phyloP scores from a whole-genome alignment of 2,113 vertebrate genomes.

The Xenopus borealis region DNA sequence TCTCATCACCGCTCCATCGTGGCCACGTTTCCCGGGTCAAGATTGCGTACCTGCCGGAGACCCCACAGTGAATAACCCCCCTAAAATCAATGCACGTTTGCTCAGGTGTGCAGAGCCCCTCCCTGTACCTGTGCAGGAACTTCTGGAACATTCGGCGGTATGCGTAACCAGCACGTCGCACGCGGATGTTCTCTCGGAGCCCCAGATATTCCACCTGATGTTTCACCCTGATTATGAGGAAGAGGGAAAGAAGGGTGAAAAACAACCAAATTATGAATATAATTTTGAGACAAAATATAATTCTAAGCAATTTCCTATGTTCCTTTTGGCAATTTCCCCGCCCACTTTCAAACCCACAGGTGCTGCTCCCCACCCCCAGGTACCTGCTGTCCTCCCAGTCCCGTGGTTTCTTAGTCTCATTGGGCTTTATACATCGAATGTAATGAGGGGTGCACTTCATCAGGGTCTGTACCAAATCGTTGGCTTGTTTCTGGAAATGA shows the following conservation, averaged over 20 bases:
- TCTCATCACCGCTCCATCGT: slow-evolving; percentile 68
- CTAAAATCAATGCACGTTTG: background rate
- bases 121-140: slow-evolving; percentile 70
- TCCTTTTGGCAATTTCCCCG: too few species aligned
- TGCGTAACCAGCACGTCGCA: slow-evolving; percentile 73
- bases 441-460: slow-evolving; percentile 81
- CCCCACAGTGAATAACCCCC: background rate
- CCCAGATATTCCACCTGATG: slow-evolving; percentile 80
- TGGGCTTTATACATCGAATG: slow-evolving; percentile 80
- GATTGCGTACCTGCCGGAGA: slow-evolving; percentile 71
- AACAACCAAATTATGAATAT: too few species aligned
- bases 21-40: slow-evolving; percentile 76
- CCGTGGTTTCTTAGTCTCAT: slow-evolving; percentile 70
- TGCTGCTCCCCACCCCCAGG: background rate
- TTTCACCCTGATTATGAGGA: slow-evolving; percentile 52
- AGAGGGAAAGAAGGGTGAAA: too few species aligned
- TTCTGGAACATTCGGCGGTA: slow-evolving; percentile 70
- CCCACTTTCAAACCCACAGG: too few species aligned
- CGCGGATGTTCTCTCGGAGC: slow-evolving; percentile 74
- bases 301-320: background rate
- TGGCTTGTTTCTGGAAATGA: slow-evolving; percentile 71
- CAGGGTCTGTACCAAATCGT: slow-evolving; percentile 71
- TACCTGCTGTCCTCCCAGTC: slow-evolving; percentile 74
- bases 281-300: background rate
- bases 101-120: background rate